Base-by-base conservation (phyloP, 92 coral and sea anemone species). In the Heliopora coerulea region DNA sequence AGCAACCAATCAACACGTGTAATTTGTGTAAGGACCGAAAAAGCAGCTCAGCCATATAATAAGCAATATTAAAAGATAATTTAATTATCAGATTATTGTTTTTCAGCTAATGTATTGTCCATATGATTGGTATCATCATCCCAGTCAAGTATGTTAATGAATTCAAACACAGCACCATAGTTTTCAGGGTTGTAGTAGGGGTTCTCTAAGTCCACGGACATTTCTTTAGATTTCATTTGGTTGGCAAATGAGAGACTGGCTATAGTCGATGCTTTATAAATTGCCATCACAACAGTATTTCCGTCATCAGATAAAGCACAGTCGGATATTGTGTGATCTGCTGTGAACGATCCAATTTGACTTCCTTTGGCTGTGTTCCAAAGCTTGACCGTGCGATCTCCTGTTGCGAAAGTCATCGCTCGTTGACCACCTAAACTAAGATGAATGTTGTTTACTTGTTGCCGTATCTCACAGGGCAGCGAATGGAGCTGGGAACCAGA, bases 271-370 rank as follows among this genome's bases (percentile, higher is more conserved):
- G 99, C 91, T 64, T 91, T 95, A 76, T 95, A 86, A 23, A 95
- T 91, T 68, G 91, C 99, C 91, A 95, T 81, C 81, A 83, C 99
- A 65, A 95, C 93, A 78, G 88, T 91, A 46, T 95, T 92, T 1
- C 99, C 99, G 58, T 95, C 97, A 77, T 95, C 99, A 56, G 86
- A 88, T 72, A 95, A 35, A 62, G 91, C 91, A 67, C 99, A 95
- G 85, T 85, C 89, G 49, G 99, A 95, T n/a, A 95, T 90, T 23
- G 99, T 85, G 18, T 91, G 86, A 78, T 95, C 99, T 25, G 99
- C 91, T 19, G 99, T 95, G 59, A 95, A 95, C 34, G 89, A 88
- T 15, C 91, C 96, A 29, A 95, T 82, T 34, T 83, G 86, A 17
- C 78, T 72, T 65, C 99, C 97, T 1, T 78, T 83, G 3, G 89